Conservation (phyloP, 2,888 invertebrate species). For the Schizotus pectinicornis region DNA sequence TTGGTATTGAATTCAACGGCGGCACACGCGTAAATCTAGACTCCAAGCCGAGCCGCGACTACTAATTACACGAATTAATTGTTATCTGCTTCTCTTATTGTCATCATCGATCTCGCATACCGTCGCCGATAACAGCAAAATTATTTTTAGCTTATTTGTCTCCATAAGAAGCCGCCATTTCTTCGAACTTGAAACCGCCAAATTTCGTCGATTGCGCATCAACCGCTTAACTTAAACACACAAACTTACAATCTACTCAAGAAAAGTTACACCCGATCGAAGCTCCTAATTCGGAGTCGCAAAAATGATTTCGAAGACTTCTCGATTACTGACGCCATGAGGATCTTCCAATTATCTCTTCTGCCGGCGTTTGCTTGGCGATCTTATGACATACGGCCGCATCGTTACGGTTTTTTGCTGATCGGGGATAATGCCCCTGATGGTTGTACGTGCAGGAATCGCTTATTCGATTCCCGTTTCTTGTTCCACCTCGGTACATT, state of each 20-base stretch:
- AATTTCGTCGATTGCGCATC: no score
- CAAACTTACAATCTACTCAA: no score
- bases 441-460: conserved; percentile 23
- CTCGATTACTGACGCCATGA: conserved; percentile 29
- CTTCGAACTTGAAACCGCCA: no score
- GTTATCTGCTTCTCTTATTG: conserved; percentile 43
- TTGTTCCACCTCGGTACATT: conserved; percentile 5
- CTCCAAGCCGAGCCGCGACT: conserved; percentile 48
- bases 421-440: conserved; percentile 20
- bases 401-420: conserved; percentile 27
- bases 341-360: conserved; percentile 32
- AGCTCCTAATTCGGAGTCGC: conserved; percentile 13
- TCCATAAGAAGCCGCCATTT: no score
- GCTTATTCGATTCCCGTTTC: conserved; percentile 8
- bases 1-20: conserved; percentile 56
- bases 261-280: background rate
- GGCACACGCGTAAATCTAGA: conserved; percentile 49
- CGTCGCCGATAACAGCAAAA: no score
- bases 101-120: background rate
- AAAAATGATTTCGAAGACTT: conserved; percentile 12
- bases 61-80: conserved; percentile 59
- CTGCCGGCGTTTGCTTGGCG: conserved; percentile 23
- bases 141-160: no score
- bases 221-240: no score
- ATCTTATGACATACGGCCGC: conserved; percentile 26